Percentiles rank a stretch among this genome's conserved stretches.
These are phyloP conservation scores for Neopipo cinnamomea DNA, from an alignment of 2,113 vertebrate species.

Conservation along the genomic window DNA sequence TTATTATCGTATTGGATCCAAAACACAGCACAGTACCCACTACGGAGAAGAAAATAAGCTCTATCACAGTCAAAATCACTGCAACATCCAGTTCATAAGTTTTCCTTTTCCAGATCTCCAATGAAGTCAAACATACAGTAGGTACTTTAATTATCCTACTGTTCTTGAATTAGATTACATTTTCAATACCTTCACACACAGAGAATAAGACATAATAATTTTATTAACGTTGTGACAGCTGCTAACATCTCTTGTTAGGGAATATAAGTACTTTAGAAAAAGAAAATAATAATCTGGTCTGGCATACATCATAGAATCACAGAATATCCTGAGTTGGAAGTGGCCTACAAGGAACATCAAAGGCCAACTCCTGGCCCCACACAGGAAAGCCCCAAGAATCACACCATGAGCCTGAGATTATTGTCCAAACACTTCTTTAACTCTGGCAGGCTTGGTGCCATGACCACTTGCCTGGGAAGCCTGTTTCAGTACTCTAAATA, in stretches of 20 bases:
- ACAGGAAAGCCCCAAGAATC: not conserved
- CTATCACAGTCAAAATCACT: not conserved
- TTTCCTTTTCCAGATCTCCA: not conserved
- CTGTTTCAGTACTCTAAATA: not conserved
- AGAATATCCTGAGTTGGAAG: not conserved
- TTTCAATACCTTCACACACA: not conserved
- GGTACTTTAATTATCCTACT: not conserved
- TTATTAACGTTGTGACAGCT: not conserved
- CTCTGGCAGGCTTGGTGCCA: not conserved
- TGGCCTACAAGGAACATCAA: not conserved
- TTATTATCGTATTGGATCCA: not conserved
- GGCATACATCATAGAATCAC: not conserved
- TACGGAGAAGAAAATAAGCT: not conserved
- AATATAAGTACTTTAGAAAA: not conserved
- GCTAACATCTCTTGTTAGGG: not conserved
- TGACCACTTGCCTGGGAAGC: not conserved
- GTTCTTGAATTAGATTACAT: not conserved
- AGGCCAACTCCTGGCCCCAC: not conserved
- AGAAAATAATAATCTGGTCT: not conserved
- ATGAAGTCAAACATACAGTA: not conserved
- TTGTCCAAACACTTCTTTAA: not conserved
- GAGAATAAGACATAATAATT: not conserved
- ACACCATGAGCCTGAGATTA: not conserved
- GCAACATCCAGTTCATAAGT: not conserved
- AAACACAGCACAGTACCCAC: not conserved